Evolutionary conservation across 2,113 vertebrate genomes (phyloP).

Genomic region (Tenrec ecaudatus): DNA sequence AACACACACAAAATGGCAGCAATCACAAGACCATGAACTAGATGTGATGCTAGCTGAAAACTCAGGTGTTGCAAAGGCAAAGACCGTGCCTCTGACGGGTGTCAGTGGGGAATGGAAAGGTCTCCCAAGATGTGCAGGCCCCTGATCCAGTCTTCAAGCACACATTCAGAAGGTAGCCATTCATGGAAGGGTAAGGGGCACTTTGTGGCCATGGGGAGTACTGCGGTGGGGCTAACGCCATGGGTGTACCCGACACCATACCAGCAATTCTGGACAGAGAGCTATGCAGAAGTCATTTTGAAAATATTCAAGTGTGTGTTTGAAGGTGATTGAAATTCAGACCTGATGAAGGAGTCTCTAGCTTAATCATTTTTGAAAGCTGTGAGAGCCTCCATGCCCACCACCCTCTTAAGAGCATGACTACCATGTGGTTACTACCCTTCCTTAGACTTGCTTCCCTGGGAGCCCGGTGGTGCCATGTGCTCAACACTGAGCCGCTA

Average conservation of each 20-base stretch:
- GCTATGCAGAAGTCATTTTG: neutral
- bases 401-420: neutral
- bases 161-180: neutral
- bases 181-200: fast-evolving
- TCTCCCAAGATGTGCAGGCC: neutral
- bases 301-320: neutral
- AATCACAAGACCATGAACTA: neutral
- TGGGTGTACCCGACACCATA: neutral
- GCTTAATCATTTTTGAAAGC: neutral
- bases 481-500: no score
- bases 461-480: no score
- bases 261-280: neutral
- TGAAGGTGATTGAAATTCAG: neutral
- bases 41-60: neutral
- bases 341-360: constrained; percentile 8
- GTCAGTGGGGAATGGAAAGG: neutral
- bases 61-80: neutral
- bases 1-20: neutral
- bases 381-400: neutral
- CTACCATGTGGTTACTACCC: neutral
- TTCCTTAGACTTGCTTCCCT: neutral
- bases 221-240: neutral
- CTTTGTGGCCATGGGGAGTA: neutral
- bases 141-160: neutral
- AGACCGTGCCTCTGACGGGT: neutral